Base-by-base conservation (phyloP, 2,797 vertebrate genomes). In the Trematomus bernacchii region DNA sequence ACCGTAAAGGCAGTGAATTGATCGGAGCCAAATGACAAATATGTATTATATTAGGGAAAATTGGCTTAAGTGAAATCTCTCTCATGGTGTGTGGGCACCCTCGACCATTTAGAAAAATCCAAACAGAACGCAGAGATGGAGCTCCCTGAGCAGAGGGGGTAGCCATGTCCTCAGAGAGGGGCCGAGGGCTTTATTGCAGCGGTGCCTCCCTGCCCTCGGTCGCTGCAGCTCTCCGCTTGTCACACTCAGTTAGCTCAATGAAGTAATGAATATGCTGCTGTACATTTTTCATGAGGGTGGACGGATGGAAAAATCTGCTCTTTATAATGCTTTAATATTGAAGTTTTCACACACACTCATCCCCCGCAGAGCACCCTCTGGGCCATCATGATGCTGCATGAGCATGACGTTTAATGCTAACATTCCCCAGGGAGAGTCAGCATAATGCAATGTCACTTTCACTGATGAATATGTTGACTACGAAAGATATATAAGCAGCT, bases 241-340 rank as follows among this genome's bases (percentile, higher is more conserved):
- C 95, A 94, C 88, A 92, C 86, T 90, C 86, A 87, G 79, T 96
- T 93, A 94, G 91, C 79, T 91, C 91, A 93, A 77, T 88, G 87
- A 75, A 91, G 92, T 91, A 91, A 95, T 92, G 91, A 94, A 92
- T 92, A 93, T 86, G 90, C 92, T 63, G 66, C 87, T 90, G 87
- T 94, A 87, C 90, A 93, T 92, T 92, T 94, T 94, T 94, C 92
- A 94, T 93, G 91, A 91, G 86, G 83, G 87, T 77, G 81, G 73
- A 77, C 70, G 88, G 86, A 78, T 83, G 58, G 74, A 86, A 87
- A 91, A 92, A 91, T 92, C 87, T 77, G 86, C 80, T 91, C 80
- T 80, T 87, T 88, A 87, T 88, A 85, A 90, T 89, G 79, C 86
- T 84, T 89, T 90, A 92, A 92, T 93, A 90, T 85, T 85, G 86